These are phyloP conservation scores for Bolborhynchus lineola DNA, from an alignment of 2,113 vertebrate genomes.

Conservation along the genomic window DNA sequence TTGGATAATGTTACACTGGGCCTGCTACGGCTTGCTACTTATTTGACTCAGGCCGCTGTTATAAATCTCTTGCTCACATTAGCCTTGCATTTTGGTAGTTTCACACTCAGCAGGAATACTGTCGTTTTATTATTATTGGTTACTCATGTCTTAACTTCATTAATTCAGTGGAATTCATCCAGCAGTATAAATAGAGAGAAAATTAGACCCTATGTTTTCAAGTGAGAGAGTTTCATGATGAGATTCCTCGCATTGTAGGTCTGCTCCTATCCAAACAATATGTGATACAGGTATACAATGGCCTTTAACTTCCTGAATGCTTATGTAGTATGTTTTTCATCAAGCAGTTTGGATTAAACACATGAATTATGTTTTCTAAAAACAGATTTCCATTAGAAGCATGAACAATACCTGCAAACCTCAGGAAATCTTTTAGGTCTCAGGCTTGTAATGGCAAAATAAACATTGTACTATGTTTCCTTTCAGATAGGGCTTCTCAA, in stretches of 20 bases:
- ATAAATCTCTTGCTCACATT: background rate
- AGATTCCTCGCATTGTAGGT: background rate
- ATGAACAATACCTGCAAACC: conserved; percentile 56
- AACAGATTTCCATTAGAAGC: conserved; percentile 62
- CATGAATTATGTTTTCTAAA: conserved; percentile 53
- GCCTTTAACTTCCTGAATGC: conserved; percentile 27
- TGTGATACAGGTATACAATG: conserved; percentile 56
- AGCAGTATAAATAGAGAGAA: background rate
- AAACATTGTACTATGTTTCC: conserved; percentile 69
- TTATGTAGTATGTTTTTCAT: conserved; percentile 61
- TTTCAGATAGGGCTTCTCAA: conserved; percentile 65
- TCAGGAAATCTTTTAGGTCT: conserved; percentile 62
- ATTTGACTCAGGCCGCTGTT: background rate
- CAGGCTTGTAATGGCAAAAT: conserved; percentile 67
- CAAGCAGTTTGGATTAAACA: conserved; percentile 59
- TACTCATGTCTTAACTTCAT: background rate
- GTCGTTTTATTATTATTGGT: background rate
- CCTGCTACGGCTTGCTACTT: background rate
- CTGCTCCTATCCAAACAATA: conserved; percentile 56
- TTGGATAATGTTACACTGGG: background rate
- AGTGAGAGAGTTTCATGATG: background rate
- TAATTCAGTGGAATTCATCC: background rate
- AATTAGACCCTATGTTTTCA: background rate
- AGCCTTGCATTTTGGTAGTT: background rate
- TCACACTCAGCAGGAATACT: background rate